These are phyloP conservation scores for Paramormyrops hopkinsi DNA, from an alignment of 2,797 vertebrate genomes.

Conservation along the genomic window DNA sequence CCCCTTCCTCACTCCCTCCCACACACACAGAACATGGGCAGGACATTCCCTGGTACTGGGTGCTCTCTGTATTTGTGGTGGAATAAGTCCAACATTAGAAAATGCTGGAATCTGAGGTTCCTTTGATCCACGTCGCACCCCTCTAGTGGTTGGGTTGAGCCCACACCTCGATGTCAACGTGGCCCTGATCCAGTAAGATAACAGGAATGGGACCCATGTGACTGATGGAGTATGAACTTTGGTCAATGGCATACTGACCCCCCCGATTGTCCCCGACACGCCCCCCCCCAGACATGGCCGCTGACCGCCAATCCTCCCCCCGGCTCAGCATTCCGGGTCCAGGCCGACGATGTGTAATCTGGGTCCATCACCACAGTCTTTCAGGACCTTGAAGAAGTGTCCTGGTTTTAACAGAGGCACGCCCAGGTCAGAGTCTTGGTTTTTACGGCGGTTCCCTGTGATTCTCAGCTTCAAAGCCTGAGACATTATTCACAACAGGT, in stretches of 20 bases:
- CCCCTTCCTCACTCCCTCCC: neutral
- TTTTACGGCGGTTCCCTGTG: neutral
- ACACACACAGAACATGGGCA: neutral
- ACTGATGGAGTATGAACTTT: slow-evolving; percentile 9
- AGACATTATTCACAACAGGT: slow-evolving; percentile 18
- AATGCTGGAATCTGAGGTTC: neutral
- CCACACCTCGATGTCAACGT: neutral
- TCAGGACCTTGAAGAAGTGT: neutral
- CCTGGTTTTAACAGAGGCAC: too few species aligned
- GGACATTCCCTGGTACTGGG: neutral
- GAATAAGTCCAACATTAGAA: neutral
- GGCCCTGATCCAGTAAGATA: neutral
- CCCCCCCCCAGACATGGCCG: neutral
- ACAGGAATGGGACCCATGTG: neutral
- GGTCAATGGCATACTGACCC: neutral
- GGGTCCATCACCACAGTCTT: neutral
- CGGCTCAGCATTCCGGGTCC: neutral
- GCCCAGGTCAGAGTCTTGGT: neutral
- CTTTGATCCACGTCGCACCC: neutral
- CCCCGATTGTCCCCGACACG: neutral
- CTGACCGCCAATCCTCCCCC: neutral
- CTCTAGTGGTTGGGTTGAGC: neutral
- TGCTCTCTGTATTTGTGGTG: neutral
- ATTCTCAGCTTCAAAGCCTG: neutral
- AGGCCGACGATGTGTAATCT: neutral